These are phyloP conservation scores for Parochlus steinenii DNA, from an alignment of 2,888 invertebrate species.

Conservation along the genomic window DNA sequence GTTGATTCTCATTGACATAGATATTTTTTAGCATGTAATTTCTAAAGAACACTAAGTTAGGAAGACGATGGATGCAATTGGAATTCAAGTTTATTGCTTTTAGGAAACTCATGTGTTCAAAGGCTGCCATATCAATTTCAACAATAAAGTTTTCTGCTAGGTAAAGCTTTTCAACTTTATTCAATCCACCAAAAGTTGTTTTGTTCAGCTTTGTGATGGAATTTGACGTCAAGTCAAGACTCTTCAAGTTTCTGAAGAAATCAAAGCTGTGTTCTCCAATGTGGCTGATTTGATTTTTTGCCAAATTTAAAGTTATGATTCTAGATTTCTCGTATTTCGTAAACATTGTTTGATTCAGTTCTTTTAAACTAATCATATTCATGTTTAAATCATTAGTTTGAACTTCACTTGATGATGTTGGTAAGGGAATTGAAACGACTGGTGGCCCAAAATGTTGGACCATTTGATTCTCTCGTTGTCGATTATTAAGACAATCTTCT, in stretches of 20 bases:
- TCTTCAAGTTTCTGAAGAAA: not conserved
- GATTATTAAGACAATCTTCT: not conserved
- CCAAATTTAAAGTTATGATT: constrained; percentile 5
- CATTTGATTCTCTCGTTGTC: not conserved
- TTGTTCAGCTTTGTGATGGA: not conserved
- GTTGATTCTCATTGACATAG: constrained; percentile 1
- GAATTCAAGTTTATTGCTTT: constrained; percentile 3
- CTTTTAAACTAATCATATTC: constrained; percentile 2
- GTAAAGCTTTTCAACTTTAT: constrained; percentile 5
- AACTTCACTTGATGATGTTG: no score
- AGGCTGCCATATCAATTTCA: constrained; percentile 3
- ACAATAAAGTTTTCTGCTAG: constrained; percentile 1
- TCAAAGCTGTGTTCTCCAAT: constrained; percentile 3
- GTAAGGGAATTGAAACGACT: no score
- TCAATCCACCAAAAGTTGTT: constrained; percentile 2
- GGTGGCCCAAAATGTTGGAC: no score
- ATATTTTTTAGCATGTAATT: not conserved
- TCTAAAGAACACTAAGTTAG: not conserved
- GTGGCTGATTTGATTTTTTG: constrained; percentile 5
- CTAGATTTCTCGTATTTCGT: not conserved
- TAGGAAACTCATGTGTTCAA: not conserved
- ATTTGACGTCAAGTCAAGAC: constrained; percentile 1
- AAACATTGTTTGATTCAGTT: constrained; percentile 3
- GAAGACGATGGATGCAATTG: not conserved
- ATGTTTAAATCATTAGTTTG: constrained; percentile 7